phyloP scores from a whole-genome alignment of 2,888 invertebrate genomes.

The Saturnia pavonia region DNA sequence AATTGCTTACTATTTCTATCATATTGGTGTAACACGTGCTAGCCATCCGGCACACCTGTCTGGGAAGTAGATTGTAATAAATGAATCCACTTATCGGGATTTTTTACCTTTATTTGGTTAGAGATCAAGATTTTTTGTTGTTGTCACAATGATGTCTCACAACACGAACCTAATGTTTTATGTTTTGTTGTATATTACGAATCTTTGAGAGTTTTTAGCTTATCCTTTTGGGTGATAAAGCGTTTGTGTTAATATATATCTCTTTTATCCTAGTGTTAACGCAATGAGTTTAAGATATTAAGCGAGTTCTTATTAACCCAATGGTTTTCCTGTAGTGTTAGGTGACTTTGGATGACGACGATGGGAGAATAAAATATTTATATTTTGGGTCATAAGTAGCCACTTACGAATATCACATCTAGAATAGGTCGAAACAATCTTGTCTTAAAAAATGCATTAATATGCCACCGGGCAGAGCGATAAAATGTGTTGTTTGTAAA shows the following conservation, averaged over 20 bases:
- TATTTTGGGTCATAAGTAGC: not conserved
- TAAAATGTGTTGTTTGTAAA: too few relatives aligned
- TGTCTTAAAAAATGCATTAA: too few relatives aligned
- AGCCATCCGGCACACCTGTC: conserved; percentile 63
- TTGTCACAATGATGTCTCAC: conserved; percentile 17
- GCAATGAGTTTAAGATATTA: not conserved
- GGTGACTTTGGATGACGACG: not conserved
- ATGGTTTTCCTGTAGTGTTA: not conserved
- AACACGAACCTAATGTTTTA: conserved; percentile 9
- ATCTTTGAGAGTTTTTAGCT: not conserved
- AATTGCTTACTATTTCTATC: conserved; percentile 11
- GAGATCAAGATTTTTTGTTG: conserved; percentile 20
- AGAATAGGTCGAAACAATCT: not conserved
- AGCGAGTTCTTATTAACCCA: not conserved
- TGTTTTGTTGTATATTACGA: not conserved
- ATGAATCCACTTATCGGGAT: conserved; percentile 43
- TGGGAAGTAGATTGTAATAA: conserved; percentile 49
- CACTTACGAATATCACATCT: not conserved
- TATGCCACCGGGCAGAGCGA: too few relatives aligned
- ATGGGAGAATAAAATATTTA: not conserved
- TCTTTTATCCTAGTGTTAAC: not conserved
- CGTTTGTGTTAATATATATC: too few relatives aligned
- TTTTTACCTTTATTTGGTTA: conserved; percentile 37
- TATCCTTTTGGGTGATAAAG: not conserved
- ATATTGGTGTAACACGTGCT: conserved; percentile 48